Base-by-base conservation (phyloP, 2,888 invertebrate species). In the Rotaria sp. region DNA sequence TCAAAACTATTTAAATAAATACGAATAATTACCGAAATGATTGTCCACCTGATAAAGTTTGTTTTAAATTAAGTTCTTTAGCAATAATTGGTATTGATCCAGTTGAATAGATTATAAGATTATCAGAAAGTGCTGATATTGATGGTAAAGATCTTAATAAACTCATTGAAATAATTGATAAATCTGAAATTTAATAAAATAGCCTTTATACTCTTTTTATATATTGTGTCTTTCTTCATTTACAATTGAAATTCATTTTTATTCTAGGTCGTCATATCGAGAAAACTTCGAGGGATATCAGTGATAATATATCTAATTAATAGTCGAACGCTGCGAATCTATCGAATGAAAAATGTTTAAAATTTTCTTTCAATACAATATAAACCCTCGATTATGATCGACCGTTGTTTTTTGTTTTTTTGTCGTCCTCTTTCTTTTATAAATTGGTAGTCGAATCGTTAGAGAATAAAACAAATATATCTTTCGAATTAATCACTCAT, bases 61-160 rank as follows among this genome's bases (percentile, higher is more conserved):
- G 85, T 84, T 85, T 84, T 84, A 87, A 50, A 85, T 87, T 87
- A 52, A 87, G 55, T n/a, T 87, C 86, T 84, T 35, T 80, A 35
- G 35, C 8, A 15, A 21, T 35, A 21, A 67, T 67, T 35, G 67
- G 67, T 67, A 67, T 30, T 67, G 67, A 67, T 67, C 67, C 67
- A 21, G 67, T 18, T 35, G 55, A 55, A 55, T 55, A 55, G 0
- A 30, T 59, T 3, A 59, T 30, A 59, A 59, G 57, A 59, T 59
- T 26, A 30, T 59, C 4, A 15, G 57, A 30, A 15, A 30, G 13
- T 30, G 57, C 30, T 30, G 57, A n/a, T 30, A 13, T 26, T 55
- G 55, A 7, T 10, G 55, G 10, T 55, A 26, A 55, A 15, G 26
- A 7, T 26, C 10, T 55, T 15, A 59, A 30, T 7, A 52, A 52